phyloP scores from a whole-genome alignment of 2,113 vertebrate genomes.

The Haliaeetus leucogaster region DNA sequence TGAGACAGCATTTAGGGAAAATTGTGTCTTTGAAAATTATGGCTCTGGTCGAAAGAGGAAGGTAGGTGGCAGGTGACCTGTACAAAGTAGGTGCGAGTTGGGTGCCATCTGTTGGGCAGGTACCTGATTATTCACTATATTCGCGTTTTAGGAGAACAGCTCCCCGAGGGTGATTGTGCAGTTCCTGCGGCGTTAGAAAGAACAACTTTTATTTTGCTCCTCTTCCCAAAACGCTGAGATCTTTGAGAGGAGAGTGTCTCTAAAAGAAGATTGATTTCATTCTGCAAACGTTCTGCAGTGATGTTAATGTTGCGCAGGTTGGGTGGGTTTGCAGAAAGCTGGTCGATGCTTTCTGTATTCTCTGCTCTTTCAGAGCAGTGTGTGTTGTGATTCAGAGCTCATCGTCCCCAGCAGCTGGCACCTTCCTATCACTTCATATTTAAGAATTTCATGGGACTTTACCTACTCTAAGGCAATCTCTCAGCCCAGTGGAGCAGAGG shows the following conservation, averaged over 20 bases:
- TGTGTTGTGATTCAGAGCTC: neutral
- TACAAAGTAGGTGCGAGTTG: neutral
- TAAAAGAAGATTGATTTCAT: neutral
- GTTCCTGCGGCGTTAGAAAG: neutral
- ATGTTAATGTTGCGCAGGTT: neutral
- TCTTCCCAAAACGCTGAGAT: neutral
- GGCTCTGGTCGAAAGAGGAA: neutral
- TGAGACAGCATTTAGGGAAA: neutral
- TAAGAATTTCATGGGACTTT: neutral
- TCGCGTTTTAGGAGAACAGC: too few species aligned
- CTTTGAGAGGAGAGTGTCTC: neutral
- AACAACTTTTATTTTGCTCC: neutral
- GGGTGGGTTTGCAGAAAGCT: neutral
- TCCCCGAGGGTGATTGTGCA: accelerated
- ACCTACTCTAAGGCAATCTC: neutral
- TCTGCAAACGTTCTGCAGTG: neutral
- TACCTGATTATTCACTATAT: too few species aligned
- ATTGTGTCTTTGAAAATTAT: neutral
- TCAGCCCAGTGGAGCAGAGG: neutral
- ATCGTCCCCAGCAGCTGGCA: neutral
- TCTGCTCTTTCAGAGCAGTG: neutral
- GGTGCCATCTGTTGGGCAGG: neutral
- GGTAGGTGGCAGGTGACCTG: neutral
- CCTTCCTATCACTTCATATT: neutral
- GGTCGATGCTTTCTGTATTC: neutral